phyloP scores from a whole-genome alignment of 1,140 invertebrate genomes.

The Stegodyphus mimosarum region DNA sequence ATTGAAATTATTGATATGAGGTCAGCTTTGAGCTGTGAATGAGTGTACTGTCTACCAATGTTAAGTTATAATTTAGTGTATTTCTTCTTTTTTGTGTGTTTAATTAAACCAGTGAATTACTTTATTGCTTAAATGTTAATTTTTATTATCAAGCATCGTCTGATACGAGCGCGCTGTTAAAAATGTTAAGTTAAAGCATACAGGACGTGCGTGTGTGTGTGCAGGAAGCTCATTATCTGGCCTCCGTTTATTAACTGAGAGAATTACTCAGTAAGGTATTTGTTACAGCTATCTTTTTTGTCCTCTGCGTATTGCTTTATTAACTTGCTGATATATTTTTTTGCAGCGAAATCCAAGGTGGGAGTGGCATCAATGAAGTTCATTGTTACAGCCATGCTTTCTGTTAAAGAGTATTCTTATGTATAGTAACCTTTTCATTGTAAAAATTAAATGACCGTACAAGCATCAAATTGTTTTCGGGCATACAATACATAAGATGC shows the following conservation, averaged over 20 bases:
- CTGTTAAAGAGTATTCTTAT: not conserved
- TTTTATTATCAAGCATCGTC: constrained; percentile 2
- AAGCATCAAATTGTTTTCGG: no score
- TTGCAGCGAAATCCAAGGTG: constrained; percentile 13
- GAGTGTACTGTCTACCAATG: constrained; percentile 36
- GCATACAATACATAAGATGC: no score
- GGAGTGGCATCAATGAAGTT: constrained; percentile 53
- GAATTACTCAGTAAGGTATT: constrained; percentile 51
- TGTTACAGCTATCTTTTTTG: constrained; percentile 33
- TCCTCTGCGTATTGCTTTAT: no score
- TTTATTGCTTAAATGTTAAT: constrained; percentile 5
- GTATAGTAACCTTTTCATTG: no score
- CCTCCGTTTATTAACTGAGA: constrained; percentile 48
- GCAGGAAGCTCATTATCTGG: constrained; percentile 52
- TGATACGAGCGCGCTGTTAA: not conserved
- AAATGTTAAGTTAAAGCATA: constrained; percentile 44
- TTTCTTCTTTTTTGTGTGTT: constrained; percentile 35
- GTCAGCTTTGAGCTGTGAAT: constrained; percentile 51
- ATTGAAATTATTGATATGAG: constrained; percentile 60
- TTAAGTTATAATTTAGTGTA: constrained; percentile 38
- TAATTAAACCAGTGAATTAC: constrained; percentile 9
- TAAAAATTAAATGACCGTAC: no score
- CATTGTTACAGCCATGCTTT: constrained; percentile 50
- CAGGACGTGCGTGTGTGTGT: constrained; percentile 55
- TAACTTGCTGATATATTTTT: constrained; percentile 15